These are phyloP conservation scores for Thinocorus orbignyianus DNA, from an alignment of 2,113 vertebrate genomes.

Conservation along the genomic window DNA sequence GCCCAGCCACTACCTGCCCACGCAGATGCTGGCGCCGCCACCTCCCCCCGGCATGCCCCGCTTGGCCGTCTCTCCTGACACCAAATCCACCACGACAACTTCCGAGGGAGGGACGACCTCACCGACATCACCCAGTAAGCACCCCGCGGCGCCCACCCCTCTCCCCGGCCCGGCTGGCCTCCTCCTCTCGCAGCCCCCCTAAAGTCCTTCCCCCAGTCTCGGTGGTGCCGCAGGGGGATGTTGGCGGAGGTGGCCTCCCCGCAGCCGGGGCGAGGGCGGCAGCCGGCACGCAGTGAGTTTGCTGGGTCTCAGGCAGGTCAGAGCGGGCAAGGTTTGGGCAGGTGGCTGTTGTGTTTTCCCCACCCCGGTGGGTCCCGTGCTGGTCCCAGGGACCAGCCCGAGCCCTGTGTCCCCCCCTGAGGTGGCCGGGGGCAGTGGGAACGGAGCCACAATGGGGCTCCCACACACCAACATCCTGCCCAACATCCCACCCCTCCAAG, in stretches of 20 bases:
- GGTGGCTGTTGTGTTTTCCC: background rate
- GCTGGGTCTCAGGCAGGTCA: conserved; percentile 61
- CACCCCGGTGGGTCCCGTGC: background rate
- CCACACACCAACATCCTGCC: background rate
- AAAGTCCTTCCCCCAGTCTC: background rate
- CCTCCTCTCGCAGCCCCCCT: background rate
- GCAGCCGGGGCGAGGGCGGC: conserved; percentile 27
- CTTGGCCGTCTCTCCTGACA: conserved; percentile 84
- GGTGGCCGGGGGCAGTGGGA: background rate
- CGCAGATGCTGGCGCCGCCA: conserved; percentile 91
- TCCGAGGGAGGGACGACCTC: conserved; percentile 87
- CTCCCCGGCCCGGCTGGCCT: conserved; percentile 41
- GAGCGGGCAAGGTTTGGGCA: background rate
- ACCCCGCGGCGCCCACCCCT: conserved; percentile 52
- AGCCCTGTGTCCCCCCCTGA: background rate
- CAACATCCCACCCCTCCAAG: background rate
- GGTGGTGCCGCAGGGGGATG: background rate
- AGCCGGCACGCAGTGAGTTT: conserved; percentile 43
- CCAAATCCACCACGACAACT: conserved; percentile 88
- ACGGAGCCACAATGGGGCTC: accelerated
- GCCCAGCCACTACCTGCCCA: conserved; percentile 90
- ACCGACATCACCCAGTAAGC: conserved; percentile 92
- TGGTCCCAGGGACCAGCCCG: conserved; percentile 28
- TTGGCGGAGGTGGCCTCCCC: conserved; percentile 36
- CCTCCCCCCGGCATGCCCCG: conserved; percentile 85